These are phyloP conservation scores for Leguminivora glycinivorella DNA, from an alignment of 1,140 invertebrate genomes.

Conservation along the genomic window DNA sequence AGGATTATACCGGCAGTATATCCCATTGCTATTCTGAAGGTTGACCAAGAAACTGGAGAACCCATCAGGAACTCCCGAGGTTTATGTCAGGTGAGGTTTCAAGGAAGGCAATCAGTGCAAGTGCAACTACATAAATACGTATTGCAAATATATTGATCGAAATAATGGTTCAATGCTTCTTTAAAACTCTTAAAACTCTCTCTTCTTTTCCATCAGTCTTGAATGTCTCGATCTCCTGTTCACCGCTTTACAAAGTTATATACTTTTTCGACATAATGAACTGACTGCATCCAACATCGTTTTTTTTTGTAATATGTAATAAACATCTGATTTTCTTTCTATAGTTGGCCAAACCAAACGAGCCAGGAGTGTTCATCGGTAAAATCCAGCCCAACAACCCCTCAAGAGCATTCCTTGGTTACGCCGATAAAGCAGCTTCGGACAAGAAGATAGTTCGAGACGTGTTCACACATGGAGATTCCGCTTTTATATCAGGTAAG, in stretches of 20 bases:
- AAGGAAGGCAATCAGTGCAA: too few relatives aligned
- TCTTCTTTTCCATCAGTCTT: too few relatives aligned
- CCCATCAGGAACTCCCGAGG: slow-evolving; percentile 89
- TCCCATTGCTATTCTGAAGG: slow-evolving; percentile 94
- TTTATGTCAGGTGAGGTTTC: slow-evolving; percentile 85
- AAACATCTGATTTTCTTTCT: slow-evolving; percentile 35
- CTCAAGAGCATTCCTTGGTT: slow-evolving; percentile 91
- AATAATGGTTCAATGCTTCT: too few relatives aligned
- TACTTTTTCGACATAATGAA: too few relatives aligned
- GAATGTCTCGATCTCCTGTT: too few relatives aligned
- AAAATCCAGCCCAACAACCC: slow-evolving; percentile 95
- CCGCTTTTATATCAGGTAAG: slow-evolving; percentile 93
- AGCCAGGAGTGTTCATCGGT: slow-evolving; percentile 98
- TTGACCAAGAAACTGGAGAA: slow-evolving; percentile 91
- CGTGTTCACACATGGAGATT: slow-evolving; percentile 94
- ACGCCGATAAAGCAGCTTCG: slow-evolving; percentile 95
- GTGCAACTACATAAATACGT: too few relatives aligned
- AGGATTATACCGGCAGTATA: slow-evolving; percentile 90
- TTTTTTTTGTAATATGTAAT: neutral
- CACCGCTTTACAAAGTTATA: too few relatives aligned
- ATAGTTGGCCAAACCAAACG: slow-evolving; percentile 81
- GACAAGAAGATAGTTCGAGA: slow-evolving; percentile 95
- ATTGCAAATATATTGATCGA: too few relatives aligned
- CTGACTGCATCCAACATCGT: neutral
- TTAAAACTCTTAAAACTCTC: too few relatives aligned